Evolutionary conservation across 2,797 vertebrate species (phyloP), one percentile per base, ranked within the genome.

Genomic region (Peromyscus nudipes): DNA sequence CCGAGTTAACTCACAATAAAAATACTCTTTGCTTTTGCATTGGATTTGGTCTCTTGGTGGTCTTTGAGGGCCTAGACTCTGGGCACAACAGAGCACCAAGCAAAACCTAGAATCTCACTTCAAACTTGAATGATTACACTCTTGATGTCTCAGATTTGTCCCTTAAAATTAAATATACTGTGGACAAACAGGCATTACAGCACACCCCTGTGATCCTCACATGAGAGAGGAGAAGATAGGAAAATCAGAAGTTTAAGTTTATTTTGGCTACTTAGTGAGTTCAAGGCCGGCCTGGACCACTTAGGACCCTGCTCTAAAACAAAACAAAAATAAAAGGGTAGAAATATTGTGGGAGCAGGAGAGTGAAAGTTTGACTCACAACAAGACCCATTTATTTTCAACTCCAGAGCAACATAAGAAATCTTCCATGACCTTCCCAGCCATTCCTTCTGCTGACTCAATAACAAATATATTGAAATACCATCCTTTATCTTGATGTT

Each of bases 91-190:
- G 52, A 52, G 52, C 52, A 55, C 71, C 57, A 86, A 57, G 71
- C 9, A 73, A 81, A 62, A 31, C 1, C 43, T 92, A 31, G 46
- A 90, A 80, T 62, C 79, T 92, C 46, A 64, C 57, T 64, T 88
- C 16, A 75, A 85, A 86, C 23, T 49, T 82, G 17, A 93, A 37
- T 87, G 27, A 8, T 60, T 87, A 52, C 17, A 21, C 31, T 40
- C 57, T 80, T 43, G 21, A 73, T 87, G 77, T 64, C n/a, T 81
- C 76, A 84, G 55, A 67, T 79, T 60, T 92, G 69, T 92, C 69
- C 37, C 62, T 93, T 97, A 77, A 92, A 84, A 84, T 60, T 89
- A 83, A 64, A 29, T 83, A 83, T 43, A 64, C 27, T 17, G 29
- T 9, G 16, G 40, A 64, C 57, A 83, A 64, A 40, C 37, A 64